These are phyloP conservation scores for Idris sp. DNA, from an alignment of 1,140 invertebrate species.

Conservation along the genomic window DNA sequence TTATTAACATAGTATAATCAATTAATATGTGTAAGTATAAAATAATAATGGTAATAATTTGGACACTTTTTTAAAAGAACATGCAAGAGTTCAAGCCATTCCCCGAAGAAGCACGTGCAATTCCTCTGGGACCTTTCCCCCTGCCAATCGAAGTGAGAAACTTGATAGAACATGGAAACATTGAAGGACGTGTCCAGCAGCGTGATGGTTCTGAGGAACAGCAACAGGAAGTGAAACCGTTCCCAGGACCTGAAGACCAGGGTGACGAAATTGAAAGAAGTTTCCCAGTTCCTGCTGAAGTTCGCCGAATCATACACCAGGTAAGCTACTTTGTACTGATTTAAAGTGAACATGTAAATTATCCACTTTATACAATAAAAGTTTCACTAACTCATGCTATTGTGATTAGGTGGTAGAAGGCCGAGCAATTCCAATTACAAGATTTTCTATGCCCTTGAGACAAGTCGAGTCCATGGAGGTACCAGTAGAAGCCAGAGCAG, in stretches of 20 bases:
- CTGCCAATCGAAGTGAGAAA: constrained; percentile 73
- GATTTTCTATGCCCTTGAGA: constrained; percentile 67
- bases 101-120: constrained; percentile 68
- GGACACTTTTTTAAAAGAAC: constrained; percentile 21
- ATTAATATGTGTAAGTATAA: no score
- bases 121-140: constrained; percentile 70
- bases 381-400: no score
- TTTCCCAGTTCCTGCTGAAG: constrained; percentile 70
- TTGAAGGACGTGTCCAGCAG: constrained; percentile 68
- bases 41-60: no score
- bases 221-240: constrained; percentile 68
- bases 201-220: constrained; percentile 67
- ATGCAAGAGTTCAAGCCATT: constrained; percentile 72
- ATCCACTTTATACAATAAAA: no score
- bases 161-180: constrained; percentile 72
- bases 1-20: no score
- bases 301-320: constrained; percentile 73
- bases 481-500: constrained; percentile 69
- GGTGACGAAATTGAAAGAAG: constrained; percentile 69
- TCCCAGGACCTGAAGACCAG: constrained; percentile 68
- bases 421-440: constrained; percentile 68
- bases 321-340: constrained; percentile 56
- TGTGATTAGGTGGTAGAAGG: constrained; percentile 73
- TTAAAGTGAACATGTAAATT: no score
- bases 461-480: constrained; percentile 71